phyloP scores from a whole-genome alignment of 2,113 vertebrate genomes.

The Saimiri boliviensis region DNA sequence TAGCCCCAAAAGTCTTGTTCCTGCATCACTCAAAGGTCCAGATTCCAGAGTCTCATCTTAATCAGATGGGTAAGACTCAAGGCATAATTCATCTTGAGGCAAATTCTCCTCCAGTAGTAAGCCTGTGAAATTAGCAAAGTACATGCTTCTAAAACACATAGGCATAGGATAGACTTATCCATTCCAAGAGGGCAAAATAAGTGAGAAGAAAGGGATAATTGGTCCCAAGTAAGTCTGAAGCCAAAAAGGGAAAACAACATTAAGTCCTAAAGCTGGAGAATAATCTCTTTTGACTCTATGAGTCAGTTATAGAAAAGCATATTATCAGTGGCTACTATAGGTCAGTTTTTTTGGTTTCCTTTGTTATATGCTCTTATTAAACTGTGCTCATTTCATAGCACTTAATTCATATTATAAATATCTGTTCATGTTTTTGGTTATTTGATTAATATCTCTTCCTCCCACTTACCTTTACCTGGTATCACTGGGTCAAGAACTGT shows the following conservation, averaged over 20 bases:
- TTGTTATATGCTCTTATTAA: not conserved
- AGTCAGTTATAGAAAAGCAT: not conserved
- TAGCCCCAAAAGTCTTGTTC: too few relatives aligned
- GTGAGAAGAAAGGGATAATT: too few relatives aligned
- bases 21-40: not conserved
- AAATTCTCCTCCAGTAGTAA: not conserved
- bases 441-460: not conserved
- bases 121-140: too few relatives aligned
- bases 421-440: not conserved
- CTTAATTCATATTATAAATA: conserved; percentile 2
- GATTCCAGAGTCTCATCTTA: not conserved
- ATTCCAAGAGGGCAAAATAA: too few relatives aligned
- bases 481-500: not conserved
- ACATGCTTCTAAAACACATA: too few relatives aligned
- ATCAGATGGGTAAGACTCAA: not conserved
- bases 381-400: not conserved
- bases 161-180: too few relatives aligned
- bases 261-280: not conserved
- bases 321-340: not conserved
- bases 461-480: not conserved
- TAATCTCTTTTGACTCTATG: not conserved
- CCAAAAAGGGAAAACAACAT: not conserved
- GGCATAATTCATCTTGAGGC: not conserved
- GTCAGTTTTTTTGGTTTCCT: not conserved
- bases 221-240: not conserved